phyloP scores from a whole-genome alignment of 1,140 invertebrate genomes.

The Camponotus pennsylvanicus region DNA sequence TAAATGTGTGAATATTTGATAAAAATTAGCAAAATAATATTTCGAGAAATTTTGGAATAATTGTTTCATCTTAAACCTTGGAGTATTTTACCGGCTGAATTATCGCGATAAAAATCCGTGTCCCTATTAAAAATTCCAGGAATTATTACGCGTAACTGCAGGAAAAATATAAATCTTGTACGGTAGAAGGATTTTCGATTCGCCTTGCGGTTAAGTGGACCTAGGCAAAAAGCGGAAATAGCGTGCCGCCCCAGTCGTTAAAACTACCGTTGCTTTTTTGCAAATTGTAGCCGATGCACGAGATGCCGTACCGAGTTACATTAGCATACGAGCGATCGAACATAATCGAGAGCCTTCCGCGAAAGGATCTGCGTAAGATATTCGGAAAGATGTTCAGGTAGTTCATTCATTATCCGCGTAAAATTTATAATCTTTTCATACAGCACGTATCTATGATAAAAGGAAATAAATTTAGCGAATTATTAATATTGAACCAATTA shows the following conservation, averaged over 20 bases:
- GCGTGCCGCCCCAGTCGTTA: slow-evolving; percentile 29
- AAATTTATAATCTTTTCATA: background rate
- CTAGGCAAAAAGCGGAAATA: slow-evolving; percentile 53
- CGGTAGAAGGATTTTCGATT: slow-evolving; percentile 39
- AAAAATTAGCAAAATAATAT: background rate
- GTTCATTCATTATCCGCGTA: background rate
- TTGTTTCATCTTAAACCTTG: background rate
- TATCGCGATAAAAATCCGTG: slow-evolving; percentile 24
- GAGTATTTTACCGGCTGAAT: background rate
- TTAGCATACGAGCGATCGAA: slow-evolving; percentile 44
- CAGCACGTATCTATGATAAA: background rate
- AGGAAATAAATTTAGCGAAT: background rate
- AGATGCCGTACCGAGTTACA: slow-evolving; percentile 23
- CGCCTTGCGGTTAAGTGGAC: slow-evolving; percentile 50
- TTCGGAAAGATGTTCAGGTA: slow-evolving; percentile 1
- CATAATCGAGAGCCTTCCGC: slow-evolving; percentile 28
- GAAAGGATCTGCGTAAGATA: slow-evolving; percentile 26
- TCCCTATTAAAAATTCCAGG: slow-evolving; percentile 42
- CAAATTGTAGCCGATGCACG: slow-evolving; percentile 32
- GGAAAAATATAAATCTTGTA: slow-evolving; percentile 51
- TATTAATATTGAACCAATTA: background rate
- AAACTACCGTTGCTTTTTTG: slow-evolving; percentile 28
- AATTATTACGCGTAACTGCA: slow-evolving; percentile 52
- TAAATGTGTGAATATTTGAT: background rate
- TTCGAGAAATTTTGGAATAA: background rate